phyloP scores from a whole-genome alignment of 2,797 vertebrate genomes.

The Pseudotriccus pelzelni region DNA sequence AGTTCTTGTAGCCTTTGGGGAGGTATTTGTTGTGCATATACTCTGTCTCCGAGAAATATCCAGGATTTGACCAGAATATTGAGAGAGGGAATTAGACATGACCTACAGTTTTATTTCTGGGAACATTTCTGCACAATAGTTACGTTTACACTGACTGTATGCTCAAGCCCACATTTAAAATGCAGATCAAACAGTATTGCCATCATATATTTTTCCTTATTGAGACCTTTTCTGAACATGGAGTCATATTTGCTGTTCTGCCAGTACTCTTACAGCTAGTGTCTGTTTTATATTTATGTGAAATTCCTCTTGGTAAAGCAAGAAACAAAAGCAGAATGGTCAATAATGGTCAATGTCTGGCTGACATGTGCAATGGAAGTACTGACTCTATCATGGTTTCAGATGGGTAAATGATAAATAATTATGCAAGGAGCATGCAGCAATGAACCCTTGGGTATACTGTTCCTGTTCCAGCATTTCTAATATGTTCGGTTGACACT shows the following conservation, averaged over 20 bases:
- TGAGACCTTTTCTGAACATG: background rate
- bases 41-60: background rate
- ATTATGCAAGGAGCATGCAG: background rate
- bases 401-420: background rate
- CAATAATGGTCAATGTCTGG: background rate
- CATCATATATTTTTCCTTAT: conserved; percentile 6
- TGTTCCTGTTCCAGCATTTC: background rate
- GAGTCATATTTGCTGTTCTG: background rate
- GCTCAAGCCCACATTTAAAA: background rate
- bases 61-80: background rate
- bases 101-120: background rate
- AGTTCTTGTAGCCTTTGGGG: background rate
- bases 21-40: background rate
- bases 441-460: background rate
- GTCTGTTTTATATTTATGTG: conserved; percentile 41
- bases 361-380: background rate
- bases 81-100: background rate
- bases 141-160: background rate
- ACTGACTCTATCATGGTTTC: background rate
- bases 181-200: conserved; percentile 12
- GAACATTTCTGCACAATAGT: background rate
- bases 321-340: background rate
- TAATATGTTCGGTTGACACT: background rate
- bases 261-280: background rate
- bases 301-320: background rate